Percentiles rank a stretch among this genome's conserved stretches.
Conservation (phyloP, 1,140 invertebrate species). For the Temnothorax curvispinosus region DNA sequence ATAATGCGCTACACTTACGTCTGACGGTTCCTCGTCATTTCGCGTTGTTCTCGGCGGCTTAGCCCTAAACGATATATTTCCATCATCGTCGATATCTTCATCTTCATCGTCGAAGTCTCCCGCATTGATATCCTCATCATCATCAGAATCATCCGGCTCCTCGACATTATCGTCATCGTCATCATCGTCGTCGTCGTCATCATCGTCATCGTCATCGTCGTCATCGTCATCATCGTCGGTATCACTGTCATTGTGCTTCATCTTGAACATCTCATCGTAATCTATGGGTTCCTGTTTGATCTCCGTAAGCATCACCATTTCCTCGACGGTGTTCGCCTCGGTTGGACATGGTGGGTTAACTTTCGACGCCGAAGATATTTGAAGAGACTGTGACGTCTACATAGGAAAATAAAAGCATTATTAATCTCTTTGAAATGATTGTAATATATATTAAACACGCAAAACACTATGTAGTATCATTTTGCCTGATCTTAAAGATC, state of each 20-base stretch:
- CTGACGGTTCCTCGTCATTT: conserved; percentile 70
- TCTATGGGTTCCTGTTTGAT: conserved; percentile 84
- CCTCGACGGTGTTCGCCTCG: conserved; percentile 58
- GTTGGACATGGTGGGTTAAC: conserved; percentile 34
- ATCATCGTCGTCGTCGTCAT: conserved; percentile 70
- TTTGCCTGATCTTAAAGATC: background rate
- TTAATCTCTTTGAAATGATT: no score
- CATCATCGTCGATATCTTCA: conserved; percentile 52
- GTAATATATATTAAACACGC: background rate
- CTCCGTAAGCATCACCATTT: conserved; percentile 77
- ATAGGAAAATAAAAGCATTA: conserved; percentile 43
- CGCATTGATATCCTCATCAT: conserved; percentile 72
- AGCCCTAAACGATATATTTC: conserved; percentile 21
- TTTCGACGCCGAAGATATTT: conserved; percentile 67
- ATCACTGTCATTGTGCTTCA: conserved; percentile 57
- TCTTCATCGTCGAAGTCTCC: conserved; percentile 72
- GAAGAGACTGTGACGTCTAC: conserved; percentile 67
- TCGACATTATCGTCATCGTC: conserved; percentile 65
- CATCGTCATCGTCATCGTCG: conserved; percentile 61
- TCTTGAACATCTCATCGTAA: conserved; percentile 79
- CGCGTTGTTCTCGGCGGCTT: conserved; percentile 46
- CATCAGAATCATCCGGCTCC: conserved; percentile 72
- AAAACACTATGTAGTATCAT: background rate
- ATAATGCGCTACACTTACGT: conserved; percentile 74
- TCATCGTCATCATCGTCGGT: conserved; percentile 72